Evolutionary conservation across 2,113 vertebrate genomes (phyloP), one percentile per base, ranked within the genome.

Genomic region (Mungos mungo): DNA sequence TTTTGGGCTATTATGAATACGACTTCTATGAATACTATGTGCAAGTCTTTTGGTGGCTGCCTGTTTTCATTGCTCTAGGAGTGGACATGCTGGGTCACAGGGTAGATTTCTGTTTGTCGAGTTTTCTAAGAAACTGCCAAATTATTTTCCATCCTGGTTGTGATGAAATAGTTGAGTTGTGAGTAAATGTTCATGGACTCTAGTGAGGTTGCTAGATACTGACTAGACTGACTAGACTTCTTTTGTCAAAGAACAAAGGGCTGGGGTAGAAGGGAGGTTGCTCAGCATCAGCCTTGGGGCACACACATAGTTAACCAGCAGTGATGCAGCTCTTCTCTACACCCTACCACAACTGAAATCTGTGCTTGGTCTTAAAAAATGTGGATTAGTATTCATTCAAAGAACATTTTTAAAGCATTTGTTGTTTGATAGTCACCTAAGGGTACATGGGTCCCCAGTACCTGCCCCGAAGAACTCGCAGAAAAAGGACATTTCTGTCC

Each of bases 121-220:
- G 57, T 91, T 96, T 96, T 90, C 41, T 76, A 85, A 93, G 74
- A 65, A 92, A 60, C 29, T 79, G 41, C 45, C 38, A 33, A 60
- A 33, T 63, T 0, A 9, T 96, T 90, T 96, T 29, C 45, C 33
- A 68, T 23, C 38, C 21, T 77, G 21, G 33, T 76, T 96, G 21
- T 88, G 69, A 79, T 89, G 7, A 54, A 60, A 21, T 92, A 9
- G 79, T 50, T 92, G 23, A 72, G 74, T 18, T 97, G 45, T 57
- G 88, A 11, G 95, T 98, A 88, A 91, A 90, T 33, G 88, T 95
- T 84, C 0, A 41, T 81, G 85, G 71, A 14, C 88, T 87, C 72
- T 77, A 88, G 93, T 88, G 27, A 33, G 12, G 66, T 94, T 95
- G 7, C 29, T 90, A 63, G 54, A 76, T 93, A 85, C 31, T 65